Conservation (phyloP, 2,888 invertebrate species). For the Torymus texanus region DNA sequence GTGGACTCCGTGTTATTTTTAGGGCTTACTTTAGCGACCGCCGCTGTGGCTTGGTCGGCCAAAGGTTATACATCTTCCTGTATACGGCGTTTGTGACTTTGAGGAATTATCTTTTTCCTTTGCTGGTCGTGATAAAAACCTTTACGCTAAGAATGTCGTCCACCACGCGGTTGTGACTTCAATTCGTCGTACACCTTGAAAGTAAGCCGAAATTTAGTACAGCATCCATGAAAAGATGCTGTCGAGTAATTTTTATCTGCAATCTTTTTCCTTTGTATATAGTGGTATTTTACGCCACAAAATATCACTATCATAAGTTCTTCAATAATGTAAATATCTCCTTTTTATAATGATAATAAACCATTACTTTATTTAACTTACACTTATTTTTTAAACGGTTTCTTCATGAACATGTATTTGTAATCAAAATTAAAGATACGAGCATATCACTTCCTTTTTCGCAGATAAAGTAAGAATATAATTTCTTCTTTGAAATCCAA, state of each 20-base stretch:
- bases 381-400: too few species aligned
- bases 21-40: slow-evolving; percentile 63
- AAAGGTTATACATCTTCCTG: slow-evolving; percentile 11
- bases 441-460: too few species aligned
- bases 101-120: slow-evolving; percentile 35
- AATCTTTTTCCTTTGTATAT: too few species aligned
- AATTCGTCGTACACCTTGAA: slow-evolving; percentile 6
- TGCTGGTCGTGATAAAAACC: slow-evolving; percentile 4
- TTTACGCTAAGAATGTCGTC: slow-evolving; percentile 18
- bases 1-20: slow-evolving; percentile 65
- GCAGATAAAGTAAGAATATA: too few species aligned
- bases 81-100: slow-evolving; percentile 17
- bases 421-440: too few species aligned
- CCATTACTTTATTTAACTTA: too few species aligned
- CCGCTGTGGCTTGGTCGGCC: slow-evolving; percentile 13
- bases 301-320: too few species aligned
- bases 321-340: too few species aligned
- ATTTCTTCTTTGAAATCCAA: background rate
- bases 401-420: too few species aligned
- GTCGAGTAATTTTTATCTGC: too few species aligned
- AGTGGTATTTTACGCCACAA: too few species aligned
- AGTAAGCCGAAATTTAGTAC: slow-evolving; percentile 12
- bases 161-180: background rate
- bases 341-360: too few species aligned
- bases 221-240: slow-evolving; percentile 1